Evolutionary conservation across 2,797 vertebrate species (phyloP).

Genomic region (Protonibea diacanthus): DNA sequence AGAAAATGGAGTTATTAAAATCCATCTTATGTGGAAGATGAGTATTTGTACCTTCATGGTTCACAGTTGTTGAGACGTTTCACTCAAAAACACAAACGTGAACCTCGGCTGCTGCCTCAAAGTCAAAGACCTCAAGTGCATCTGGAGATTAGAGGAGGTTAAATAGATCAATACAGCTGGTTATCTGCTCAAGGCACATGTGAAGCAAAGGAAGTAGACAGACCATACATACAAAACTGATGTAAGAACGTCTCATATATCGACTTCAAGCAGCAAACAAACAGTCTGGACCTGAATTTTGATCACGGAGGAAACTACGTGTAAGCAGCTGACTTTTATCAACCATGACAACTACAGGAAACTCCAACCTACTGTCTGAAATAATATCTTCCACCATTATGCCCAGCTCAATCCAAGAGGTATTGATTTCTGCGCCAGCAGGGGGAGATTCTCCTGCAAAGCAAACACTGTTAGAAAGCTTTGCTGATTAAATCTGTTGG

Average conservation of each 20-base stretch:
- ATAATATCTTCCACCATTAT: constrained; percentile 40
- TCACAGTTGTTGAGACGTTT: background rate
- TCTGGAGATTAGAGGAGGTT: constrained; percentile 46
- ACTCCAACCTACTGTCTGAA: constrained; percentile 28
- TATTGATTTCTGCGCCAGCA: constrained; percentile 45
- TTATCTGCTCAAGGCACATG: constrained; percentile 57
- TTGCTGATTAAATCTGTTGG: constrained; percentile 56
- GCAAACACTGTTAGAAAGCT: constrained; percentile 22
- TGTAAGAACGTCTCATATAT: background rate
- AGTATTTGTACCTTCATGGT: background rate
- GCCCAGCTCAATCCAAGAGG: constrained; percentile 2
- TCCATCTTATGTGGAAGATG: background rate
- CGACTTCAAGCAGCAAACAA: constrained; percentile 10
- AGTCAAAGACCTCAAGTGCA: constrained; percentile 34
- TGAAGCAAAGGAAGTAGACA: constrained; percentile 5
- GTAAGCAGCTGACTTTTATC: constrained; percentile 11
- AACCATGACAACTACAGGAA: constrained; percentile 1
- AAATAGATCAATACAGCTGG: constrained; percentile 44
- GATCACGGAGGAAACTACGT: background rate
- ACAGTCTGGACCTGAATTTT: background rate
- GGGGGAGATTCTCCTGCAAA: constrained; percentile 26
- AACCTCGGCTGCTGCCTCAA: constrained; percentile 27
- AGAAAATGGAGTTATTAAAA: background rate
- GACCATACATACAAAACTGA: constrained; percentile 4
- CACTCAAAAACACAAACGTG: background rate